Percentiles rank a stretch among this genome's conserved stretches.
Conservation (phyloP, 2,888 invertebrate genomes). For the Eulithis prunata region DNA sequence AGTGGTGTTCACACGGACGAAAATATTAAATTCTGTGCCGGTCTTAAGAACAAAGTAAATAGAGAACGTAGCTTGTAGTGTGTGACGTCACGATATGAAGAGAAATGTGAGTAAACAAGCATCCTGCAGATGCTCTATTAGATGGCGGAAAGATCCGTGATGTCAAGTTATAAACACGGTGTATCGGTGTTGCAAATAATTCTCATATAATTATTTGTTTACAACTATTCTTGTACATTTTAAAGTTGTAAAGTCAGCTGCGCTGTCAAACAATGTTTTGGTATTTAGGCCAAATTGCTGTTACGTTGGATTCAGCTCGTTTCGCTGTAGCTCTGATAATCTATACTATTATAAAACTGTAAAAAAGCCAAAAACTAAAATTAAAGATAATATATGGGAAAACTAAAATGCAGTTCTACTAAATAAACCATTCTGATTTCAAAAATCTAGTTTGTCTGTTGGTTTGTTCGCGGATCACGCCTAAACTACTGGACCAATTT, state of each 20-base stretch:
- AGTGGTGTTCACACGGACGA: conserved; percentile 60
- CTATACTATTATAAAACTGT: too few relatives aligned
- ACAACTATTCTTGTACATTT: conserved; percentile 38
- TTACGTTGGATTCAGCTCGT: conserved; percentile 53
- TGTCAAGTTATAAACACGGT: conserved; percentile 46
- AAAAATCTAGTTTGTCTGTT: too few relatives aligned
- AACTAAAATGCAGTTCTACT: too few relatives aligned
- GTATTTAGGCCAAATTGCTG: conserved; percentile 59
- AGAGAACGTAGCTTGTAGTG: conserved; percentile 41
- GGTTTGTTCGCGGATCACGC: too few relatives aligned
- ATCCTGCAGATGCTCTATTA: conserved; percentile 46
- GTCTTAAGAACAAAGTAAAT: conserved; percentile 46
- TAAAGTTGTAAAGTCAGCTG: background rate
- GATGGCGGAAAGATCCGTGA: conserved; percentile 54
- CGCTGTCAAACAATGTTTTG: conserved; percentile 34
- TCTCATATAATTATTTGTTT: conserved; percentile 60
- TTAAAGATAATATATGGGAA: too few relatives aligned
- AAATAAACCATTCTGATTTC: too few relatives aligned
- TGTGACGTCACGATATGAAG: conserved; percentile 70
- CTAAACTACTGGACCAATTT: too few relatives aligned
- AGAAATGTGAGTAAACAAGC: conserved; percentile 75
- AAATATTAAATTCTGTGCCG: conserved; percentile 58
- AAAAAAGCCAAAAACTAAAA: too few relatives aligned
- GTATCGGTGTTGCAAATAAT: conserved; percentile 58
- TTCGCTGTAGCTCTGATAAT: conserved; percentile 50